Percentiles rank a stretch among this genome's conserved stretches.
Conservation (phyloP, 2,888 invertebrate species). For the Danaus chrysippus region DNA sequence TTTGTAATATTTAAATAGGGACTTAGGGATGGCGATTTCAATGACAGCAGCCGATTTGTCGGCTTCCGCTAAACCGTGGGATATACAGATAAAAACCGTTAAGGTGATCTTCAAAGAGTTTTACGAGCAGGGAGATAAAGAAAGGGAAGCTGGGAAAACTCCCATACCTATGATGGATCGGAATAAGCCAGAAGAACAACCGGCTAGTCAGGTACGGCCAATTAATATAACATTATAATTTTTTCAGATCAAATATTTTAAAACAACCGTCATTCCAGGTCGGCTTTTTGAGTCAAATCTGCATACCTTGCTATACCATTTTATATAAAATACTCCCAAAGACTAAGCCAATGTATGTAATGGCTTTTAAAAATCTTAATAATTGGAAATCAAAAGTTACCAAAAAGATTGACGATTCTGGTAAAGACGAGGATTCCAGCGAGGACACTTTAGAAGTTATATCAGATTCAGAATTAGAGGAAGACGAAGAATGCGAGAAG, state of each 20-base stretch:
- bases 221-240: neutral
- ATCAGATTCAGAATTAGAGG: conserved; percentile 23
- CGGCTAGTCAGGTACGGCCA: conserved; percentile 82
- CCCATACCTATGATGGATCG: conserved; percentile 92
- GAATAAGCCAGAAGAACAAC: conserved; percentile 84
- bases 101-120: conserved; percentile 90
- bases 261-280: conserved; percentile 70
- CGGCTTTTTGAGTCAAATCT: conserved; percentile 89
- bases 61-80: conserved; percentile 92
- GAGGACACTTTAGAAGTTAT: conserved; percentile 18
- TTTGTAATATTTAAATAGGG: conserved; percentile 47
- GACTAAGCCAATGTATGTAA: conserved; percentile 83
- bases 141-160: conserved; percentile 81
- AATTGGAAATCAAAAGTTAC: conserved; percentile 48
- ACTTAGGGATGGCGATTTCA: conserved; percentile 84
- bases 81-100: conserved; percentile 88
- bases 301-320: conserved; percentile 88
- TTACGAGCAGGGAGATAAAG: conserved; percentile 88
- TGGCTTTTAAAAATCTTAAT: conserved; percentile 78
- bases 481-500: conserved; percentile 12
- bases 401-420: conserved; percentile 21
- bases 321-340: conserved; percentile 83
- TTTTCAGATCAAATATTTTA: conserved; percentile 6
- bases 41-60: conserved; percentile 93
- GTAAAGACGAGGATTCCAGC: conserved; percentile 15